Evolutionary conservation across 2,113 vertebrate species (phyloP), one percentile per base, ranked within the genome.

Genomic region (Centrocercus urophasianus): DNA sequence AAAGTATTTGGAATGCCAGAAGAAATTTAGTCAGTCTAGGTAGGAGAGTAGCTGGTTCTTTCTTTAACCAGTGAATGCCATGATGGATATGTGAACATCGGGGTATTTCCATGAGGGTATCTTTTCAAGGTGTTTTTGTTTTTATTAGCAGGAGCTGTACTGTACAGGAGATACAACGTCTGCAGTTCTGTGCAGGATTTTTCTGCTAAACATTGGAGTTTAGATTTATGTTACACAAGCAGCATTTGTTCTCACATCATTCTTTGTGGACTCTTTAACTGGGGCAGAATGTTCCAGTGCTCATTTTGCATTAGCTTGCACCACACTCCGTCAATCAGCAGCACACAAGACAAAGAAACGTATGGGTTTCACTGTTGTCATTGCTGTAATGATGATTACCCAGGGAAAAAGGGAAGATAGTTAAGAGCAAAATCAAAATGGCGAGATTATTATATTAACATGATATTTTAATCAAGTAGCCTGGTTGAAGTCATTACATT

Each of bases 331-430:
- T 90, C 90, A 75, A 54, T 91, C 80, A 52, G 86, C 91, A 91
- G 73, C 1, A 0, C 4, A 22, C 30, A 72, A 94, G 83, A 94
- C 89, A 95, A 93, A 95, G 95, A 88, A 95, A 75, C 94, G 88
- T 86, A 80, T 88, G 91, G 85, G 65, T 43, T 76, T 90, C 91
- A 86, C 88, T 16, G 5, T 71, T 89, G 79, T 81, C 85, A 75
- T 93, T 88, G 61, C 52, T 88, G 73, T 69, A 86, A 93, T 93
- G 93, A 82, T 90, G 93, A 93, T 95, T 91, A 93, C 43, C 79
- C 70, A 63, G 83, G 61, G 59, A 88, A 93, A 96, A 94, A 59
- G 36, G 42, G 45, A 79, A 90, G 61, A 70, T 22, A 79, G 74
- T 92, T 90, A 88, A 90, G 76, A 90, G 83, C 48, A 83, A 91